Base-by-base conservation (phyloP, 1,140 invertebrate species). In the Drosophila aff. region DNA sequence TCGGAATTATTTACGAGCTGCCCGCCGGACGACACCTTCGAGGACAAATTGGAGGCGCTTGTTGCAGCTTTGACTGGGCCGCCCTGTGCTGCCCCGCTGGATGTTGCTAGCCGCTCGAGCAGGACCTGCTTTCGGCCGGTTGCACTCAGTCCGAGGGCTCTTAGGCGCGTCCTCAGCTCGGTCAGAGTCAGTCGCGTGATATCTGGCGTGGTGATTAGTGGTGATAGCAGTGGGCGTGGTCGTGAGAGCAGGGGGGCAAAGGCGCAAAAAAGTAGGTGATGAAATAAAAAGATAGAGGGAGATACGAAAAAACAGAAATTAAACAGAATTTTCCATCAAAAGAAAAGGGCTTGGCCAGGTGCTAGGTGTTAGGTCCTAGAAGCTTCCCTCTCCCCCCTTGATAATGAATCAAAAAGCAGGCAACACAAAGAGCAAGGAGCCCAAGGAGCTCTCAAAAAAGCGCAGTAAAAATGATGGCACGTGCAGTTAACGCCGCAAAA, bases 391-490 rank as follows among this genome's bases (percentile, higher is more conserved):
- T 63, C 36, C n/a, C 46, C 28, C n/a, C 26, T 31, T 6, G 26
- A 81, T 82, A 72, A 78, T 72, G 79, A 86, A 86, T 65, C 59
- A 79, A 69, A 76, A 80, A 71, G 66, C 52, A 66, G 64, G 69
- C 55, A 76, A 57, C 58, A 57, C 64, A 26, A 66, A 76, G 78
- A 76, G 65, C 53, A 16, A 11, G 21, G 36, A 50, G 16, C 18
- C 53, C 15, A 61, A 79, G 44, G 50, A 60, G 40, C 38, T 64
- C 36, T 36, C 18, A 67, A 61, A 61, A 55, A 85, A 84, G 77
- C 77, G 78, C 84, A 91, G 85, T 89, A 85, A 87, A 90, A 87
- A 85, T 84, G 84, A 74, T 77, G 83, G 83, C 76, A 81, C 81
- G 84, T 87, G 81, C 84, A 90, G 84, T 91, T 81, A 90, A 84